Evolutionary conservation across 2,797 vertebrate species (phyloP).

Genomic region (Anguilla marmorata): DNA sequence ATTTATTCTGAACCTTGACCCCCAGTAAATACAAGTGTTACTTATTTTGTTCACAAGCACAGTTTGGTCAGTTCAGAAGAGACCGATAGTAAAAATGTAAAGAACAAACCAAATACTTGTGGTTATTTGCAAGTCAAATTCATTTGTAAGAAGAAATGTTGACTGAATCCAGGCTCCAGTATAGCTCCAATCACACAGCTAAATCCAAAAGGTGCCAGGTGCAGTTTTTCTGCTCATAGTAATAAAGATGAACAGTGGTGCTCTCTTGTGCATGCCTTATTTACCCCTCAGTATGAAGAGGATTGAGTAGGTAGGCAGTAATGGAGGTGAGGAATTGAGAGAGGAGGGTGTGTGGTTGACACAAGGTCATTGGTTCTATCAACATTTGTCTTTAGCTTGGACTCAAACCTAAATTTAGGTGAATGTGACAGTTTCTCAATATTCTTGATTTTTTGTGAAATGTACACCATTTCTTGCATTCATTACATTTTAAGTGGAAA

Average conservation of each 20-base stretch:
- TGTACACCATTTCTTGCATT: neutral
- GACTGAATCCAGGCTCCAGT: too few relatives aligned
- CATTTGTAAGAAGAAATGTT: too few relatives aligned
- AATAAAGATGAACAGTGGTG: too few relatives aligned
- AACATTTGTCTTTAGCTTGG: neutral
- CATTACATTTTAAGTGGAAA: conserved; percentile 12
- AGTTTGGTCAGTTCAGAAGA: neutral
- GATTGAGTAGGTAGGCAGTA: too few relatives aligned
- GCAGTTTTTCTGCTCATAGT: too few relatives aligned
- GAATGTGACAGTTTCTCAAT: neutral
- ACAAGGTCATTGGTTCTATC: too few relatives aligned
- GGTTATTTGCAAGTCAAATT: neutral
- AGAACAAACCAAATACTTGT: neutral
- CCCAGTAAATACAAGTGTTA: neutral
- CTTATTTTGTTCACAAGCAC: neutral
- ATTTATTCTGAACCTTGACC: neutral
- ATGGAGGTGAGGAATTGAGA: too few relatives aligned
- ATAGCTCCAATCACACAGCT: too few relatives aligned
- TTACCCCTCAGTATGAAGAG: too few relatives aligned
- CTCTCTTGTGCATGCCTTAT: too few relatives aligned
- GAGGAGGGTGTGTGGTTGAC: too few relatives aligned
- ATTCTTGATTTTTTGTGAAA: neutral
- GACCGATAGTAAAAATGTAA: neutral
- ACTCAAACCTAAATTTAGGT: neutral
- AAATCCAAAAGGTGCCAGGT: too few relatives aligned